Conservation (phyloP, 1,140 invertebrate genomes). For the Steinernema feltiae region DNA sequence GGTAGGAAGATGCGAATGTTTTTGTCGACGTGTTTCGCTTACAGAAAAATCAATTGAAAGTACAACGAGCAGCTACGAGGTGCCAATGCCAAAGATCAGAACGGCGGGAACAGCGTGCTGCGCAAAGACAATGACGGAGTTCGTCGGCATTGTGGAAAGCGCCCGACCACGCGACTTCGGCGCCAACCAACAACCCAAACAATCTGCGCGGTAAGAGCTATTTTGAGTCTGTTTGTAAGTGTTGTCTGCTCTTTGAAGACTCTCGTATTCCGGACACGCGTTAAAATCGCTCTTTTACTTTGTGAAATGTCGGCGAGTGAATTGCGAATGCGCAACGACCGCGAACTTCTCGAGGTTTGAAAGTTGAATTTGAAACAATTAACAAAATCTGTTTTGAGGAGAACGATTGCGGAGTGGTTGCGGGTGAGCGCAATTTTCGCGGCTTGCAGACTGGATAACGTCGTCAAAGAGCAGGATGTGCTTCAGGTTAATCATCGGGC, state of each 20-base stretch:
- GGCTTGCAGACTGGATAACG: background rate
- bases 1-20: background rate
- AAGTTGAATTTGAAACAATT: background rate
- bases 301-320: background rate
- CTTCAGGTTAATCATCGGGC: background rate
- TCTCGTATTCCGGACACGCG: slow-evolving; percentile 9
- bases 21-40: background rate
- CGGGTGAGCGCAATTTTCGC: background rate
- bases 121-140: background rate
- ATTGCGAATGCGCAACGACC: background rate
- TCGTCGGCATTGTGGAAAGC: background rate
- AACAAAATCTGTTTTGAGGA: background rate
- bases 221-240: background rate
- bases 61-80: background rate
- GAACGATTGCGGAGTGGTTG: background rate
- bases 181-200: background rate
- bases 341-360: background rate
- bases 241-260: background rate
- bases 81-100: background rate
- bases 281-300: background rate
- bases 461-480: background rate
- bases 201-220: background rate
- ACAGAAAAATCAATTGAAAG: background rate
- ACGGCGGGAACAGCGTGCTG: background rate
- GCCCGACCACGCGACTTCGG: background rate